Conservation (phyloP, 2,113 vertebrate genomes). For the Hemiprocne comata region DNA sequence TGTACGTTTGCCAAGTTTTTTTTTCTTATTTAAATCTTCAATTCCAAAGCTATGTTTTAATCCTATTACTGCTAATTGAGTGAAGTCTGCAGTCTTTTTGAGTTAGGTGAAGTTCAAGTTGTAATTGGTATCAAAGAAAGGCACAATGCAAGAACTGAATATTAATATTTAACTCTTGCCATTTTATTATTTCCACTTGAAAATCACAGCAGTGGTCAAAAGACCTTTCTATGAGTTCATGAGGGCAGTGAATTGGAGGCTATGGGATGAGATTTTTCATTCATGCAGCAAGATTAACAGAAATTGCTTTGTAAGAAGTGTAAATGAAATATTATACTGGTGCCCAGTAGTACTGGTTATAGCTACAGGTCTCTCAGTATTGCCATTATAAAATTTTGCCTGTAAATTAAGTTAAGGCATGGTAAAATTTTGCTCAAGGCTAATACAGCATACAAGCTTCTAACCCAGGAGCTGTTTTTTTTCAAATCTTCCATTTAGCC, state of each 20-base stretch:
- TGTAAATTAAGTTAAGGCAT: slow-evolving; percentile 38
- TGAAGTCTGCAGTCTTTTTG: slow-evolving; percentile 88
- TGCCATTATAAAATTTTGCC: slow-evolving; percentile 22
- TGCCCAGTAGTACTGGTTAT: slow-evolving; percentile 2
- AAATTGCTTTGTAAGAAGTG: slow-evolving; percentile 24
- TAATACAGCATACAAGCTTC: slow-evolving; percentile 15
- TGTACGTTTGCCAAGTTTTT: slow-evolving; percentile 87
- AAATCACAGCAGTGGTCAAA: slow-evolving; percentile 67
- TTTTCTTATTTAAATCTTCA: slow-evolving; percentile 83
- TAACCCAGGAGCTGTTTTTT: slow-evolving; percentile 52
- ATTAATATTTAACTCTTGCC: slow-evolving; percentile 71
- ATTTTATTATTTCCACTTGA: slow-evolving; percentile 74
- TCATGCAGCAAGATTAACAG: slow-evolving; percentile 41
- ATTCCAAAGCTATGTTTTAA: slow-evolving; percentile 88
- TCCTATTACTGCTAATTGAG: slow-evolving; percentile 96
- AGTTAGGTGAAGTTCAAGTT: slow-evolving; percentile 90
- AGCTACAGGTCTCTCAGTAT: slow-evolving; percentile 10
- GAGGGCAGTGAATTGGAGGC: slow-evolving; percentile 49
- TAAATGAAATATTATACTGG: slow-evolving; percentile 50
- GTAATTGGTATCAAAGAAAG: slow-evolving; percentile 88
- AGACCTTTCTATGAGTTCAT: slow-evolving; percentile 51
- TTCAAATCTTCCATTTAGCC: slow-evolving; percentile 22
- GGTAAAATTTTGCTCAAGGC: slow-evolving; percentile 53
- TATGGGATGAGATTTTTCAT: slow-evolving; percentile 41
- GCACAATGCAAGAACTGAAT: slow-evolving; percentile 75